These are phyloP conservation scores for Ostrea denselamellosa DNA, from an alignment of 1,140 invertebrate species.

Conservation along the genomic window DNA sequence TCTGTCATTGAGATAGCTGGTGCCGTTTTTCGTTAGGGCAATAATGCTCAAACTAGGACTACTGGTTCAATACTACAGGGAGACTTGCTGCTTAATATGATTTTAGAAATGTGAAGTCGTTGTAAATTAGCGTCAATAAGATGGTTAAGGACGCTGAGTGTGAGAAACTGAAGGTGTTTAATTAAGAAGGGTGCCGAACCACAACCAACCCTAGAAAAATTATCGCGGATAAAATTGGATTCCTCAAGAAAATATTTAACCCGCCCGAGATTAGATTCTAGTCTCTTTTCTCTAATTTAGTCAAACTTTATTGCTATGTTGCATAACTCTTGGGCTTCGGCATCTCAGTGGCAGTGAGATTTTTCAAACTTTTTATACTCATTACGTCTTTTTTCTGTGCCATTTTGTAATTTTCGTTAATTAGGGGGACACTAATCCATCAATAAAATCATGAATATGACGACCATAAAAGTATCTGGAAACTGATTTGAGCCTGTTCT, in stretches of 20 bases:
- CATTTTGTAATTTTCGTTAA: slow-evolving; percentile 34
- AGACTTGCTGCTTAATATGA: slow-evolving; percentile 32
- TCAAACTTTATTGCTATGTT: slow-evolving; percentile 15
- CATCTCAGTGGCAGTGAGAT: slow-evolving; percentile 22
- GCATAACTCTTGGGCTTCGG: slow-evolving; percentile 28
- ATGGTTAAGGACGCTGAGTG: slow-evolving; percentile 38
- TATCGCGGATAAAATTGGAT: slow-evolving; percentile 43
- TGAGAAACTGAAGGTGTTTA: slow-evolving; percentile 34
- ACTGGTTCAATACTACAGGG: slow-evolving; percentile 18
- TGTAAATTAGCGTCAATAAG: slow-evolving; percentile 32
- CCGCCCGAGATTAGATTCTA: slow-evolving; percentile 38
- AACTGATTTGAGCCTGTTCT: slow-evolving; percentile 20
- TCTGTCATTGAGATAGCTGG: neutral
- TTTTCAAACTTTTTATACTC: slow-evolving; percentile 34
- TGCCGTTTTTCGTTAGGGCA: slow-evolving; percentile 10
- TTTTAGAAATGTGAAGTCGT: slow-evolving; percentile 20
- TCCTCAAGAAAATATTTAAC: slow-evolving; percentile 44
- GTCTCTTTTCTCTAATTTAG: slow-evolving; percentile 30
- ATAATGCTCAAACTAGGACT: slow-evolving; percentile 1
- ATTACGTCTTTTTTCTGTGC: slow-evolving; percentile 17
- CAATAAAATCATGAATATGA: slow-evolving; percentile 33
- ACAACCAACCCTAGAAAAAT: slow-evolving; percentile 44
- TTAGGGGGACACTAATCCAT: slow-evolving; percentile 5
- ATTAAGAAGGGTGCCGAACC: slow-evolving; percentile 42
- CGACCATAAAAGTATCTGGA: slow-evolving; percentile 37